phyloP scores from a whole-genome alignment of 2,797 vertebrate species.

The Apodemus agrarius region DNA sequence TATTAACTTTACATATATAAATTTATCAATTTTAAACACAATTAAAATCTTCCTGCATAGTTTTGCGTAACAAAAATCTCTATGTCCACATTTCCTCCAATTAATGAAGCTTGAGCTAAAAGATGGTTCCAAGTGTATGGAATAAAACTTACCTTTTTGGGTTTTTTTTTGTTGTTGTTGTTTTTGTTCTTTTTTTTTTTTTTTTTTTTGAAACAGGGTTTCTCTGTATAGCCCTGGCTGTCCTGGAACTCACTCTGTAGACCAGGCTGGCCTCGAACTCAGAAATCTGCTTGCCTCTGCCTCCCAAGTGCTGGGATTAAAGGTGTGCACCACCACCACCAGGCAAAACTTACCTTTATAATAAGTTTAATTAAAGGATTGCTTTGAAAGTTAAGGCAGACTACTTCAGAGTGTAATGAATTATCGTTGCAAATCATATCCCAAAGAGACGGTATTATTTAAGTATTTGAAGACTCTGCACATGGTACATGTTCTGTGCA shows the following conservation, averaged over 20 bases:
- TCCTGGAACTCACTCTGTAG: too few species aligned
- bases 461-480: not conserved
- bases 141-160: not conserved
- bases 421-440: not conserved
- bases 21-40: not conserved
- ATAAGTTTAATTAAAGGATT: not conserved
- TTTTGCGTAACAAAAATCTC: not conserved
- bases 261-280: too few species aligned
- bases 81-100: fast-evolving
- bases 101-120: not conserved
- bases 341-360: not conserved
- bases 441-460: not conserved
- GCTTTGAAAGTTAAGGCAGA: not conserved
- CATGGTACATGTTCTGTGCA: not conserved
- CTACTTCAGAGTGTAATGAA: not conserved
- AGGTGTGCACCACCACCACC: too few species aligned
- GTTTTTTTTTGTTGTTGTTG: too few species aligned
- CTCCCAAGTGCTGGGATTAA: too few species aligned
- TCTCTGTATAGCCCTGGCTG: too few species aligned
- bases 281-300: too few species aligned
- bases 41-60: not conserved
- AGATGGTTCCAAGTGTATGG: not conserved
- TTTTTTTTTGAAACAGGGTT: too few species aligned
- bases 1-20: not conserved
- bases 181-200: too few species aligned